These are phyloP conservation scores for Prionailurus viverrinus DNA, from an alignment of 2,113 vertebrate genomes.

Conservation along the genomic window DNA sequence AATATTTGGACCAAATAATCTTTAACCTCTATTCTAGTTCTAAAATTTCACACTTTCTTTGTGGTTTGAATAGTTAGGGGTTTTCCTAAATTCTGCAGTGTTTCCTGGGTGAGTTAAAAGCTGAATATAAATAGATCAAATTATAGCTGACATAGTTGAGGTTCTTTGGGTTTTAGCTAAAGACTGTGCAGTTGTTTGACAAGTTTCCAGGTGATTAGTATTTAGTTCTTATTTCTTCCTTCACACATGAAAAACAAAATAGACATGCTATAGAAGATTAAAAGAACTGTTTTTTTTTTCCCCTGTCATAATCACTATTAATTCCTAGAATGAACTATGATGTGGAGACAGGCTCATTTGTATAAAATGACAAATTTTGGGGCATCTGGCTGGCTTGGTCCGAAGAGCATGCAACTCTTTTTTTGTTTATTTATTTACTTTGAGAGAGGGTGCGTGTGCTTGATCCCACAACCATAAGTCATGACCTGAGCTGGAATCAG, in stretches of 20 bases:
- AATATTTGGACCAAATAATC: constrained; percentile 26
- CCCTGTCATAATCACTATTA: constrained; percentile 18
- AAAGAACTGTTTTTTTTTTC: constrained; percentile 32
- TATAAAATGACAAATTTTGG: neutral
- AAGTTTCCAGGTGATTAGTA: constrained; percentile 82
- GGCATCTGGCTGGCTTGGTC: neutral
- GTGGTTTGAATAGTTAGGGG: neutral
- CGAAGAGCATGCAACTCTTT: neutral
- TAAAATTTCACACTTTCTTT: neutral
- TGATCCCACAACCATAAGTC: no score
- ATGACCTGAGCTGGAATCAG: no score
- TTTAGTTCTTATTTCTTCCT: constrained; percentile 54
- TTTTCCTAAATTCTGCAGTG: constrained; percentile 32
- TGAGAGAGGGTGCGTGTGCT: no score
- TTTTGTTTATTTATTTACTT: no score
- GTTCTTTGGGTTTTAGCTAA: constrained; percentile 42
- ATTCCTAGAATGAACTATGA: neutral
- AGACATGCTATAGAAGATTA: constrained; percentile 66
- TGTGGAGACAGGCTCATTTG: neutral
- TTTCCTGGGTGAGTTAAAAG: constrained; percentile 44
- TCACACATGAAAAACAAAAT: constrained; percentile 22
- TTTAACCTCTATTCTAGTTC: constrained; percentile 19
- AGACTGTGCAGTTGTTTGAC: constrained; percentile 68
- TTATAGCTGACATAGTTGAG: constrained; percentile 13
- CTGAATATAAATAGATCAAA: constrained; percentile 51